A percentile compares a stretch with the other conserved stretches of the same genome.
These are phyloP conservation scores for Lophotriccus pileatus DNA, from an alignment of 2,797 vertebrate genomes.

Conservation along the genomic window DNA sequence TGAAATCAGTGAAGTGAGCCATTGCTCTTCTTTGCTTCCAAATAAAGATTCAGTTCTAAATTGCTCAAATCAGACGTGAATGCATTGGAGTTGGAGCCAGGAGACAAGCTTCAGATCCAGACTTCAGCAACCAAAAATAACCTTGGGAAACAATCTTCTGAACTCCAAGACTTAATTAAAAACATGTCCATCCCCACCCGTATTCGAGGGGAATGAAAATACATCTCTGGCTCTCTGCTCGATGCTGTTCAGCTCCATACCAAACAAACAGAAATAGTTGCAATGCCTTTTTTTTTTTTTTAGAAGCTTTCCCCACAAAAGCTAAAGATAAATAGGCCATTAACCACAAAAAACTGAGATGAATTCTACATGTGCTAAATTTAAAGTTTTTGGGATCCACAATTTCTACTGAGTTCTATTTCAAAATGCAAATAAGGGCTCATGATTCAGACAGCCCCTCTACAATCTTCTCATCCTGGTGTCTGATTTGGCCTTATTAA, in stretches of 20 bases:
- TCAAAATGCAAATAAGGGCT: not conserved
- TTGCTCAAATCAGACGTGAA: slow-evolving; percentile 16
- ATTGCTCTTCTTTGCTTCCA: not conserved
- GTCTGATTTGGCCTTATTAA: not conserved
- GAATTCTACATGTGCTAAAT: not conserved
- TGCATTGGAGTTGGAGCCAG: not conserved
- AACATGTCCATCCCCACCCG: not conserved
- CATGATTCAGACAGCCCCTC: not conserved
- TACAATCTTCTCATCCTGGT: not conserved
- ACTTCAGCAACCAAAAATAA: slow-evolving; percentile 58
- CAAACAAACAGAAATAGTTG: not conserved
- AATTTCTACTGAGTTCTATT: not conserved
- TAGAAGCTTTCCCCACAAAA: not conserved
- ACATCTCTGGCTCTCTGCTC: not conserved
- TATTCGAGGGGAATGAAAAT: not conserved
- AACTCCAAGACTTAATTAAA: slow-evolving; percentile 46
- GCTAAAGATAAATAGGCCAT: not conserved
- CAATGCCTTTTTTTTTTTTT: not conserved
- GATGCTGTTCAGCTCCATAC: not conserved
- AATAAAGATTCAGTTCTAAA: not conserved
- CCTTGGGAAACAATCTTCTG: slow-evolving; percentile 54
- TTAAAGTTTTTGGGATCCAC: not conserved
- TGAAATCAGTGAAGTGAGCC: not conserved
- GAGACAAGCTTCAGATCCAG: not conserved
- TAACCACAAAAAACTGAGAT: not conserved